Base-by-base conservation (phyloP, 1,140 invertebrate genomes). In the Theocolax elegans region DNA sequence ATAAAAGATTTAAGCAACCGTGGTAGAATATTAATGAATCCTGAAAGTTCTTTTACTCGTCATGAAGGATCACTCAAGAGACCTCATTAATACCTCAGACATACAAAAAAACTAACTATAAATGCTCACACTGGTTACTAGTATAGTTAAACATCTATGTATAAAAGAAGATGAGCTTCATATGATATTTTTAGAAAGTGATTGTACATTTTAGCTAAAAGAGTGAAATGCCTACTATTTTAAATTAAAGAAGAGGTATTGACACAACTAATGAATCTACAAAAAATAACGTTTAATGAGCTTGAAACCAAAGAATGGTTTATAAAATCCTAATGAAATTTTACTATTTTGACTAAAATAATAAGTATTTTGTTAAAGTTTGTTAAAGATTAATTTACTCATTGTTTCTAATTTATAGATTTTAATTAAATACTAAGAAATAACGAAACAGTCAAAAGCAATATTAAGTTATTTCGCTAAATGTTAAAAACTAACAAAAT, bases 1-100 rank as follows among this genome's bases (percentile, higher is more conserved):
- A 97, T 97, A 77, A 89, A 92, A 79, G 95, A 97, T 85, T 80
- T 92, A 71, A 90, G 87, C 75, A 90, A 90, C 75, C 87, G 89
- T 7, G 81, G 80, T 73, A 84, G 79, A 67, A 71, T 78, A 60
- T 77, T 77, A 19, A 38, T 76, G 10, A 78, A 83, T 67, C 65
- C 78, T 25, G 81, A 85, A 74, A 79, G 73, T 78, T 78, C 82
- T 12, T 56, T 82, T 65, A 80, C 72, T 73, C 76, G 62, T 67
- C 64, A 68, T 51, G 78, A 83, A 53, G 74, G 75, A 74, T 58
- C 76, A 19, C 75, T 76, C 54, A 85, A 83, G 71, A 77, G 85
- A 56, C 83, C 84, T 27, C 83, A 85, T 77, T 86, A 83, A 64
- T 65, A 40, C 9, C 15, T 56, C 9, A 58, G 49, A 40, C 44